Conservation (phyloP, 2,113 vertebrate species). For the Setophaga petechia region DNA sequence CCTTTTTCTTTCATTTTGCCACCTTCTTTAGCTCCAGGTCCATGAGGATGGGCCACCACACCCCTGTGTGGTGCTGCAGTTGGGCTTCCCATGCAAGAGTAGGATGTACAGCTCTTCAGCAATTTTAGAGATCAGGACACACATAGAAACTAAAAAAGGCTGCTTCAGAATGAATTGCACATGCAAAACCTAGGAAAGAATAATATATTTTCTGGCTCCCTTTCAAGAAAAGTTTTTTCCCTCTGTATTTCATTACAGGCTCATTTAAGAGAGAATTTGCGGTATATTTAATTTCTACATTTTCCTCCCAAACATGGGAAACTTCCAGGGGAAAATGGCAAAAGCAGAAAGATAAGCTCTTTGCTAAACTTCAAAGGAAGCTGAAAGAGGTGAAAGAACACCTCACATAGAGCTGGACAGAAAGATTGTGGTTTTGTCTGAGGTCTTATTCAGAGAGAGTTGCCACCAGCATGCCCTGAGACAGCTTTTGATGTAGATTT, state of each 20-base stretch:
- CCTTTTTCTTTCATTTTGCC: background rate
- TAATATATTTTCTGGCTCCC: accelerated
- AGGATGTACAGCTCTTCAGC: background rate
- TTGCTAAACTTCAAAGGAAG: background rate
- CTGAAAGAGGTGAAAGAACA: background rate
- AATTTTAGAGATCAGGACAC: background rate
- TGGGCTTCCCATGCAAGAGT: background rate
- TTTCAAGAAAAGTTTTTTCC: no score
- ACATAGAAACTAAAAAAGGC: background rate
- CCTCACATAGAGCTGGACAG: background rate
- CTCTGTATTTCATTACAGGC: background rate
- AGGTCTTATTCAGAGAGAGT: background rate
- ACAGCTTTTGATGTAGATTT: background rate
- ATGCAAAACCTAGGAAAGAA: background rate
- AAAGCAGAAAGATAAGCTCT: background rate
- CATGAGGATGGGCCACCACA: background rate
- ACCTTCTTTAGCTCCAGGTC: background rate
- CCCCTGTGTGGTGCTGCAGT: background rate
- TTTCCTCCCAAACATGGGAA: background rate
- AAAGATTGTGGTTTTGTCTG: background rate
- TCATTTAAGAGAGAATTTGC: accelerated
- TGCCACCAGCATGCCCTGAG: background rate
- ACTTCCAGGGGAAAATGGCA: background rate
- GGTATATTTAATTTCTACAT: background rate
- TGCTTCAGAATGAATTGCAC: background rate